Evolutionary conservation across 2,113 vertebrate species (phyloP), one percentile per base, ranked within the genome.

Genomic region (Heloderma charlesbogerti): DNA sequence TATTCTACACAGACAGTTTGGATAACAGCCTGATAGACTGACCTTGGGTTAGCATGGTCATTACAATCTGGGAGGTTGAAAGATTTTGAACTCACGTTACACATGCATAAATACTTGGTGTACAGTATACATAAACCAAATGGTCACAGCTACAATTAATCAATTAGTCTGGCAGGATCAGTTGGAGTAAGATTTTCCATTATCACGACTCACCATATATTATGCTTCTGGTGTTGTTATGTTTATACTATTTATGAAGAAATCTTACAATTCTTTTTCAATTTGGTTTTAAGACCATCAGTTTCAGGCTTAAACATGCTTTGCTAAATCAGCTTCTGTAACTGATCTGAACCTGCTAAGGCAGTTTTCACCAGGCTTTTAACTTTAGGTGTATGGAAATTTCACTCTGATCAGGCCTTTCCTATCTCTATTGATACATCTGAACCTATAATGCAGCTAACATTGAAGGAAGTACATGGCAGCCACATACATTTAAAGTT

Each of bases 61-160:
- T 95, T 90, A 91, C 29, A 90, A 81, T 92, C 92, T 92, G 48
- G 10, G 92, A 89, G 18, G 31, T n/a, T 81, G 90, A 93, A 69
- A 93, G 81, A 91, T 93, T 95, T 95, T 93, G 92, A 94, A 90
- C 92, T 94, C 87, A 51, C 91, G 92, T 95, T 93, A 89, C 94
- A 93, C 79, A 94, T 94, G 93, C 92, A 95, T 95, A 95, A 93
- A 91, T 95, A 92, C 88, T 94, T 94, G 92, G 84, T 96, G 89
- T 92, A 86, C 92, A 94, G 90, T 87, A 84, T 77, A 72, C 91
- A 83, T 88, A 91, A 95, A 87, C 92, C 93, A 94, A 92, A 94
- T 95, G 92, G 89, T 92, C 94, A 95, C 91, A 91, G 94, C 86
- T 92, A 94, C 88, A 96, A 90, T 96, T 94, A 96, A 89, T 91